Base-by-base conservation (phyloP, 1,140 invertebrate species). In the Panulirus ornatus region DNA sequence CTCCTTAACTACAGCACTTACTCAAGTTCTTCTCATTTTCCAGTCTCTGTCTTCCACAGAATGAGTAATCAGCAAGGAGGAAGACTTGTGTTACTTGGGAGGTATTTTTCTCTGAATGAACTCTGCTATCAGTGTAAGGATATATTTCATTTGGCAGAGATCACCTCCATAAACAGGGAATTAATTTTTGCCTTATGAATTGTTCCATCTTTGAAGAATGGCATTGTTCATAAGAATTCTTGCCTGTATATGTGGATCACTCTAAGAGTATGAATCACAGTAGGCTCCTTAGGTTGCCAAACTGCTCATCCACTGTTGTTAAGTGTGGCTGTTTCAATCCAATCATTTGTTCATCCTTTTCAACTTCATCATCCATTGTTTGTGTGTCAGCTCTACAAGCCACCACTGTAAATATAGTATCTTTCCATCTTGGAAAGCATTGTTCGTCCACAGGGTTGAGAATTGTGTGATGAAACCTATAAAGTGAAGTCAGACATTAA, bases 181-280 rank as follows among this genome's bases (percentile, higher is more conserved):
- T 66, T 30, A 66, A 30, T 27, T 66, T 30, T 66, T 66, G 11
- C 58, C 58, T 66, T 66, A 66, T 30, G n/a, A 66, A 66, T 66
- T 66, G 27, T 66, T 66, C n/a, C 58, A 6, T 66, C 58, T 58
- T 22, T 30, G n/a, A 30, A 27, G n/a, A 27, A 66, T 22, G 58
- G 58, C 11, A 66, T 66, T 66, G n/a, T 66, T 66, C 58, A 27
- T 66, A 66, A 27, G 58, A 66, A 66, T 66, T 66, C 51, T 27
- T 66, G 14, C 58, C 58, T 66, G 58, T 66, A 19, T 66, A 66
- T 66, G 58, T 66, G 58, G 58, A 66, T 66, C 58, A 66, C 58
- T 66, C n/a, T 66, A 66, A 66, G 58, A 30, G 58, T 66, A 66
- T 66, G n/a, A 66, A 66, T 66, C 58, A 66, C 58, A 66, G 58